phyloP scores from a whole-genome alignment of 2,113 vertebrate species.

The Vimba vimba region DNA sequence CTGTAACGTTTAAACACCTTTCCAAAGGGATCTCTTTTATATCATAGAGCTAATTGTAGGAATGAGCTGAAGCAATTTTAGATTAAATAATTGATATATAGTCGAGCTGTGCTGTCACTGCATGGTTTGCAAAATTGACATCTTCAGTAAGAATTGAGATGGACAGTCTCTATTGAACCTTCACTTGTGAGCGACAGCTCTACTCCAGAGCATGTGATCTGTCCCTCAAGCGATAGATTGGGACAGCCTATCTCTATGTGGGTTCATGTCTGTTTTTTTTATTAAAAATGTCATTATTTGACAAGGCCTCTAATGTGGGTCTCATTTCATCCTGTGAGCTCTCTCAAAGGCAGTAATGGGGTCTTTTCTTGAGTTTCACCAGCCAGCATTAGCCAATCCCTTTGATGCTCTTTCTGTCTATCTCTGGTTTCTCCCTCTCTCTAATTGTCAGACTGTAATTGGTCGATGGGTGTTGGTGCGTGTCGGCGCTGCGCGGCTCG shows the following conservation, averaged over 20 bases:
- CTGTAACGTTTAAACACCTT: neutral
- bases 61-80: neutral
- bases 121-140: neutral
- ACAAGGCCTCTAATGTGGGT: constrained; percentile 30
- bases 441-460: constrained; percentile 63
- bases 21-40: neutral
- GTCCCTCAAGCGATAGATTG: neutral
- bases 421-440: constrained; percentile 44
- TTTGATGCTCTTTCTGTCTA: constrained; percentile 52
- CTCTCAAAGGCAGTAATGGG: neutral
- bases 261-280: constrained; percentile 11
- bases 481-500: constrained; percentile 24
- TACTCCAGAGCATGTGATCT: neutral
- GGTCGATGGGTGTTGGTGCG: constrained; percentile 63
- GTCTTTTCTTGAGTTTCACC: neutral
- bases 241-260: neutral
- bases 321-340: constrained; percentile 11
- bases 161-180: constrained; percentile 26
- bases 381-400: constrained; percentile 15
- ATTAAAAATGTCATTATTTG: constrained; percentile 36
- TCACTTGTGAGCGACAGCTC: neutral
- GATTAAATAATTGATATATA: constrained; percentile 22
- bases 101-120: neutral
- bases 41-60: neutral
- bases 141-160: neutral